Evolutionary conservation across 1,140 invertebrate genomes (phyloP).

Genomic region (Drosophila pallidifrons): DNA sequence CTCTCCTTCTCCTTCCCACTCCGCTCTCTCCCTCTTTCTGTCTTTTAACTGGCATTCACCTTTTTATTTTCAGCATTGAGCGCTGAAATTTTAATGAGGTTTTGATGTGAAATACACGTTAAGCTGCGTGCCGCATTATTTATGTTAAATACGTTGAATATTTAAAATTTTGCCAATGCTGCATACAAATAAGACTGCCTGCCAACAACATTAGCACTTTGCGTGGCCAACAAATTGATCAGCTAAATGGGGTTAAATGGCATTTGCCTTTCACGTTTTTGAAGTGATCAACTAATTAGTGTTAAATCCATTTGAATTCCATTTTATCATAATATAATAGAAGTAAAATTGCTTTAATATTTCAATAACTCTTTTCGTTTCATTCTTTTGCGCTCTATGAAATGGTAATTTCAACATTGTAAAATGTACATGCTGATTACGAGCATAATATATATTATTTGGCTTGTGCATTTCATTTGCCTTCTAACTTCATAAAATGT

Average conservation of each 20-base stretch:
- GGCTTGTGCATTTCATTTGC: conserved; percentile 12
- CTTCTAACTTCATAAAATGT: conserved; percentile 5
- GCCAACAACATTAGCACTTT: conserved; percentile 3
- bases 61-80: conserved; percentile 45
- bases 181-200: conserved; percentile 18
- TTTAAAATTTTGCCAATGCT: conserved; percentile 30
- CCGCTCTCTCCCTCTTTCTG: not conserved
- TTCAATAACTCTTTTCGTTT: not conserved
- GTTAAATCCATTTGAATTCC: not conserved
- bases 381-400: not conserved
- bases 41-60: not conserved
- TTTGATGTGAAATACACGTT: conserved; percentile 62
- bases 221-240: conserved; percentile 19
- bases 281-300: conserved; percentile 25
- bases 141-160: conserved; percentile 65
- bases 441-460: conserved; percentile 2
- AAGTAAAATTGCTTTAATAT: not conserved
- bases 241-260: conserved; percentile 1
- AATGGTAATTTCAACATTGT: not conserved
- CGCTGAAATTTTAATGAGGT: conserved; percentile 68
- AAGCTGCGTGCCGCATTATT: conserved; percentile 63
- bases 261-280: not conserved
- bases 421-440: not conserved
- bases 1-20: not conserved
- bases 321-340: not conserved